Evolutionary conservation across 2,888 invertebrate genomes (phyloP), one percentile per base, ranked within the genome.

Genomic region (Stenodera caucasica): DNA sequence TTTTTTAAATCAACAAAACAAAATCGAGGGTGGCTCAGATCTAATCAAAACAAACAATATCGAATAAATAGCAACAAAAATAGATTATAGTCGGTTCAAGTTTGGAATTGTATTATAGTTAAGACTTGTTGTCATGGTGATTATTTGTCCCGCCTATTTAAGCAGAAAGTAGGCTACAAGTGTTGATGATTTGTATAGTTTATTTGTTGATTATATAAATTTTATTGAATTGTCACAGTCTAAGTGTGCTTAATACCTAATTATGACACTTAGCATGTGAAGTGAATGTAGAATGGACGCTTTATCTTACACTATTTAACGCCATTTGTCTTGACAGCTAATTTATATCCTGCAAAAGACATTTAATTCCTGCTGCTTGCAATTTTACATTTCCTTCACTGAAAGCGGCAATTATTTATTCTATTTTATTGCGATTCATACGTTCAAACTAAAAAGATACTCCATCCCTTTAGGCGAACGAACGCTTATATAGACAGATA

Each of bases 281-380:
- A 53, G 60, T 68, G 67, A 66, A 65, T 63, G 59, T 61, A 62
- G 66, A 69, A 67, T 67, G 66, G 62, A 57, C 64, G 61, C 67
- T 70, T 70, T 68, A 70, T 69, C 70, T 71, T 67, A 58, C 58
- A 67, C 62, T 67, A 70, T 70, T 73, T 71, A 71, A 64, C 67
- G 68, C 70, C 70, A 67, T 70, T 69, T 68, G 67, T 67, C 66
- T 55, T 63, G 67, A 61, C 69, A 68, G 66, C 64, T 70, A 70
- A 71, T 72, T 70, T 72, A 71, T 72, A 69, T 72, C 68, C 66
- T 65, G 67, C 67, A 61, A 66, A 64, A 67, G 65, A 69, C 68
- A 64, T 65, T 70, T 67, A 63, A 68, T 70, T 70, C 69, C 67
- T 67, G 67, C 67, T 67, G 67, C 65, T 65, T 62, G 67, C 67